Base-by-base conservation (phyloP, 2,113 vertebrate species). In the Callaeas wilsoni region DNA sequence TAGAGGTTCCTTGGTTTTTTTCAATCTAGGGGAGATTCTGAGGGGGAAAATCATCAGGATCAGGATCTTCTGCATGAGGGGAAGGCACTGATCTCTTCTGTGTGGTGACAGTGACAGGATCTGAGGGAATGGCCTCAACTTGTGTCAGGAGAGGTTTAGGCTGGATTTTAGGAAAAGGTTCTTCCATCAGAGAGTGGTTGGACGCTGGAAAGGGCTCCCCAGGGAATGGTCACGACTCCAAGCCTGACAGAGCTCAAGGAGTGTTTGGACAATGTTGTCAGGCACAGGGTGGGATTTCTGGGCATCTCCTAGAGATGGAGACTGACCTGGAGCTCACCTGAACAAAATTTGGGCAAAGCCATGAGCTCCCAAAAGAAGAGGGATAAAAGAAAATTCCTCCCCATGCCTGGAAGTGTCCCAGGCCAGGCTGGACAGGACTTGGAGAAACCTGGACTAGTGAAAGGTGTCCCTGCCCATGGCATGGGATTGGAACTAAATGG, bases 261-360 rank as follows among this genome's bases (percentile, higher is more conserved):
- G 17, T 5, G 17, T 11, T 81, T 27, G 63, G 13, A 68, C n/a
- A 81, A 21, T 0, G 0, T 32, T 57, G 13, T 21, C 13, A 8
- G 63, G n/a, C 20, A 37, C 26, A 20, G 20, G 39, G 39, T 46
- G 50, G 33, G 16, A 53, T 27, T 57, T 47, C 57, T 13, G 6
- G 10, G 55, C 21, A 22, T 37, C 12, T 74, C 29, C 21, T 56
- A 32, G 39, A 49, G 37, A 39, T 35, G 33, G 47, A 68, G 15
- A 13, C 13, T 42, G 30, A 71, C 16, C 18, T 91, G 62, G 42
- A 46, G 50, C 29, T 35, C 25, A 29, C 10, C 12, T 53, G 44
- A 57, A 25, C 9, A 35, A 10, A 49, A 5, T 62, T 3, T 62
- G 41, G 42, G 13, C 3, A 46, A 57, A 9, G 37, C 32, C 4